Base-by-base conservation (phyloP, 2,113 vertebrate genomes). In the Probosciger aterrimus region DNA sequence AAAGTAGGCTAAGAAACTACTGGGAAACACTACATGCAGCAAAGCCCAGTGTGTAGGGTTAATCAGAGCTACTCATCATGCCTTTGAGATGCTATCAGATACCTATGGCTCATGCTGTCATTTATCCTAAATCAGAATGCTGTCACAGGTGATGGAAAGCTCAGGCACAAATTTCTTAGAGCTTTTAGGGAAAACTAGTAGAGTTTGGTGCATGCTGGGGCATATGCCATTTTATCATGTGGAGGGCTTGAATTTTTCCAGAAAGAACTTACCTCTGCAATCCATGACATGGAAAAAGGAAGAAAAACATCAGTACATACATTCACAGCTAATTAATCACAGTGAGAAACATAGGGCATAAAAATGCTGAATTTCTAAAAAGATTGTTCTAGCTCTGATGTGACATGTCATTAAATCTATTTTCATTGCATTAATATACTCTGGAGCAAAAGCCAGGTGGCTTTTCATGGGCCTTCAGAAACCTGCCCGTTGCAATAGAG, bases 391-490 rank as follows among this genome's bases (percentile, higher is more conserved):
- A 37, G 74, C 7, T 93, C 69, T 90, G 52, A 78, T 85, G 74
- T 85, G 50, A 93, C 46, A 57, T 79, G 49, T 8, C 35, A 22
- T 88, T 70, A 82, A 73, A 62, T 35, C 57, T 93, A 11, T 87
- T 95, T 96, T 79, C 22, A 83, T 62, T 82, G 49, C 39, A 69
- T 78, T 82, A 82, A 50, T 86, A 76, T 60, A 43, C 22, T 44
- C 8, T 43, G 39, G 65, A 84, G 57, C 35, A n/a, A 49, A 31
- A 91, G 20, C 47, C 90, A 87, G 28, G 59, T 88, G 91, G 47
- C n/a, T 95, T 70, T 96, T 82, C 76, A 83, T 9, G 41, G 84
- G 35, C 57, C 67, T 91, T 92, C 80, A 57, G 78, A 93, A 92
- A 87, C 41, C n/a, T 84, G n/a, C 14, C 35, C 31, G 24, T 81